These are phyloP conservation scores for Morpho helenor DNA, from an alignment of 2,888 invertebrate genomes.

Conservation along the genomic window DNA sequence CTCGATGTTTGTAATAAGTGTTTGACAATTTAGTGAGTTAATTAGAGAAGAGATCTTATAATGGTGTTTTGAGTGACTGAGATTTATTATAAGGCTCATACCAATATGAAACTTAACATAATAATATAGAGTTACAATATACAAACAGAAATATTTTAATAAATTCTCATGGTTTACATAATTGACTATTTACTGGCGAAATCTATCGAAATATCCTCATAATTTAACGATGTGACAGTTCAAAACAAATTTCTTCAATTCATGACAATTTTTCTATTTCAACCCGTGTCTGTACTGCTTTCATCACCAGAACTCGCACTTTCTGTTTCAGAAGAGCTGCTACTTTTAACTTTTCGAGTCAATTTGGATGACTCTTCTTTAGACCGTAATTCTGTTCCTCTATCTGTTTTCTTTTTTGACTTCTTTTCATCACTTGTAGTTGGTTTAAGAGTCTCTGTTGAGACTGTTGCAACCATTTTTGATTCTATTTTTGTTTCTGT, in stretches of 20 bases:
- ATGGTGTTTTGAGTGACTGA: too few relatives aligned
- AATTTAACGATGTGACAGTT: too few relatives aligned
- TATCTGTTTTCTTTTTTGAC: constrained; percentile 46
- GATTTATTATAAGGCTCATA: too few relatives aligned
- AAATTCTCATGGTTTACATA: too few relatives aligned
- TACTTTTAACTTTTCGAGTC: constrained; percentile 37
- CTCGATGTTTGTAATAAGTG: too few relatives aligned
- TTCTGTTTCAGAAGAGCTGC: constrained; percentile 81
- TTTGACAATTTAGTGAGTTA: too few relatives aligned
- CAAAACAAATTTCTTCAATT: neutral
- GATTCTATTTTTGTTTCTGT: constrained; percentile 47
- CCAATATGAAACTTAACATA: too few relatives aligned
- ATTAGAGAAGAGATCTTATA: too few relatives aligned
- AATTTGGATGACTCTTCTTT: constrained; percentile 8
- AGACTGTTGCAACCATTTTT: constrained; percentile 69
- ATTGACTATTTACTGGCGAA: too few relatives aligned
- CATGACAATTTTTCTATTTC: constrained; percentile 30
- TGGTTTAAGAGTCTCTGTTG: constrained; percentile 70
- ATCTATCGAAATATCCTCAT: too few relatives aligned
- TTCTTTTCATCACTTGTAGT: constrained; percentile 51
- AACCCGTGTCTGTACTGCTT: constrained; percentile 80
- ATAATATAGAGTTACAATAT: too few relatives aligned
- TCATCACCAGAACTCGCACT: constrained; percentile 83
- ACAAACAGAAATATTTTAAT: too few relatives aligned
- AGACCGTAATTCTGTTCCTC: constrained; percentile 32